phyloP scores from a whole-genome alignment of 2,888 invertebrate species.

The Dasypolia templi region DNA sequence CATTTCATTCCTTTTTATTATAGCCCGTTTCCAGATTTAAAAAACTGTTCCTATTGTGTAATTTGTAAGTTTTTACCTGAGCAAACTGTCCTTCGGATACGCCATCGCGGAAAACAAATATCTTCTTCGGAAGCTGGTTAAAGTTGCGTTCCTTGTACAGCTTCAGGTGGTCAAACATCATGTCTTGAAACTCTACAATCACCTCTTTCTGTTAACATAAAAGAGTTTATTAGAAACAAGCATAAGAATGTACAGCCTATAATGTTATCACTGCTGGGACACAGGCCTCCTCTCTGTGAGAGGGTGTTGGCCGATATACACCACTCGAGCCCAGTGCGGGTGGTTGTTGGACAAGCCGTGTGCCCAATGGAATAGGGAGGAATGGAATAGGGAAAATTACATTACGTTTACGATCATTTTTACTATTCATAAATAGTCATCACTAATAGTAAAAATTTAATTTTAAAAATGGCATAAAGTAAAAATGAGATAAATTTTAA shows the following conservation, averaged over 20 bases:
- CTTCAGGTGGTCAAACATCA: constrained; percentile 92
- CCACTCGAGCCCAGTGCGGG: background rate
- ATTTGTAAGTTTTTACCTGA: constrained; percentile 83
- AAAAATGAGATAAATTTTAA: too few relatives aligned
- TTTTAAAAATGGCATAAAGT: too few relatives aligned
- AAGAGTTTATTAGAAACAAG: background rate
- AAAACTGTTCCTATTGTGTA: background rate
- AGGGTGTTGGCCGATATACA: background rate
- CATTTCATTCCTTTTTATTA: background rate
- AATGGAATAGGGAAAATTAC: too few relatives aligned
- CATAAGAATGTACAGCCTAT: background rate
- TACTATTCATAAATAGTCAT: too few relatives aligned
- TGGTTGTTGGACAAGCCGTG: background rate
- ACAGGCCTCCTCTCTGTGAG: background rate
- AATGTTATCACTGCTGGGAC: background rate
- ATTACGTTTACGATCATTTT: too few relatives aligned
- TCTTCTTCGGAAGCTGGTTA: constrained; percentile 89
- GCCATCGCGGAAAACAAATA: constrained; percentile 96
- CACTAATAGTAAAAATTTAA: too few relatives aligned
- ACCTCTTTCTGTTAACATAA: constrained; percentile 91
- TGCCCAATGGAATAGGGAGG: background rate
- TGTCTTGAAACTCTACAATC: constrained; percentile 93
- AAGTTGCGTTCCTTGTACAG: constrained; percentile 88
- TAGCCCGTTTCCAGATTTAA: too few relatives aligned
- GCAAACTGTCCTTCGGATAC: constrained; percentile 96